phyloP scores from a whole-genome alignment of 1,140 invertebrate genomes.

The Chelonus insularis region DNA sequence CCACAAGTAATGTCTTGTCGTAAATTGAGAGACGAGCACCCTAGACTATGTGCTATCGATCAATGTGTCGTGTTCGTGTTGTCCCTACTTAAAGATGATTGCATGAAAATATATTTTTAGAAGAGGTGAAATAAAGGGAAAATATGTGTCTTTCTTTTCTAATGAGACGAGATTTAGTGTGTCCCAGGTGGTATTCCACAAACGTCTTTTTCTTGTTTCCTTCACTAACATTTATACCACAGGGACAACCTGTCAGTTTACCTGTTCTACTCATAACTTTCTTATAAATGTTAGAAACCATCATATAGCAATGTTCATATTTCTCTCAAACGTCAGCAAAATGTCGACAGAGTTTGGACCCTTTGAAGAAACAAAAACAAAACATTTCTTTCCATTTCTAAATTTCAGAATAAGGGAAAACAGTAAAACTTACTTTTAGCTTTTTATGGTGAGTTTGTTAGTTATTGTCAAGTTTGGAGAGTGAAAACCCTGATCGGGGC shows the following conservation, averaged over 20 bases:
- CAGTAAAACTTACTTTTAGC: conserved; percentile 6
- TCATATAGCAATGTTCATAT: background rate
- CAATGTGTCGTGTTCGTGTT: conserved; percentile 11
- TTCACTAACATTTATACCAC: conserved; percentile 10
- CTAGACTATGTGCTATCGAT: conserved; percentile 12
- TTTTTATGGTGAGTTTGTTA: conserved; percentile 13
- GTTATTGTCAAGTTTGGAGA: conserved; percentile 22
- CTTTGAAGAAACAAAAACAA: background rate
- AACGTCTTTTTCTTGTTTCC: conserved; percentile 5
- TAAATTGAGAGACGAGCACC: conserved; percentile 13
- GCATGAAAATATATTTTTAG: background rate
- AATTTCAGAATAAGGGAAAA: conserved; percentile 2
- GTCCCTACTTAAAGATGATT: conserved; percentile 13
- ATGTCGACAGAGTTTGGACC: background rate
- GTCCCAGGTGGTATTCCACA: conserved; percentile 37
- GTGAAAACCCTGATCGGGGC: conserved; percentile 21
- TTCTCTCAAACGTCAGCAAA: conserved; percentile 13
- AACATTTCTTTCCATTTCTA: background rate
- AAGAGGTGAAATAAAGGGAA: background rate
- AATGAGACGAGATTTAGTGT: conserved; percentile 40
- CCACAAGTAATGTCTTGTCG: conserved; percentile 17
- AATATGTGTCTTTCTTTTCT: conserved; percentile 18
- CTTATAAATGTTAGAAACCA: conserved; percentile 23
- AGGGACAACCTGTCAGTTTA: background rate
- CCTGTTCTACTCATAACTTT: conserved; percentile 17